Conservation (phyloP, 2,113 vertebrate genomes). For the Nycticorax nycticorax region DNA sequence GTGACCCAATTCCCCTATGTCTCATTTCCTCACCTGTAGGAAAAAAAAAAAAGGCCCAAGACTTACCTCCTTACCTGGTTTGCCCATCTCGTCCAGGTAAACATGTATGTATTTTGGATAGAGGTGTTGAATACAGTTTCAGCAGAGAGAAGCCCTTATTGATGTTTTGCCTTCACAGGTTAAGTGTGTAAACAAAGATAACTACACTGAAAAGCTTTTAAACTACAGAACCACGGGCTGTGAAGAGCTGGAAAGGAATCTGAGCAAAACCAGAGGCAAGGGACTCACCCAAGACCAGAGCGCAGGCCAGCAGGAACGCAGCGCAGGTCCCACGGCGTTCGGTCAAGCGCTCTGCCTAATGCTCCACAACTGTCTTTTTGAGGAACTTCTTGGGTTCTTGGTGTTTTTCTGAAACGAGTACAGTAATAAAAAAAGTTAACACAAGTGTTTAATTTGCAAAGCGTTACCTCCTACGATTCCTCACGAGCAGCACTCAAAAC, state of each 20-base stretch:
- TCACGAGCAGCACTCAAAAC: not conserved
- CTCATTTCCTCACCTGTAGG: not conserved
- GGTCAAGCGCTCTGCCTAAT: not conserved
- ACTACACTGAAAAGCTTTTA: not conserved
- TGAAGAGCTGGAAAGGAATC: not conserved
- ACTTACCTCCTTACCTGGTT: not conserved
- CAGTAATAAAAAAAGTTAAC: no score
- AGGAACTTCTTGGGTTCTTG: not conserved
- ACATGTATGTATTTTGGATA: not conserved
- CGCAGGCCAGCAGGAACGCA: not conserved
- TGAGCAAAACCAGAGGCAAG: not conserved
- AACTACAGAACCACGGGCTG: rapidly evolving
- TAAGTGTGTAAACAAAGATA: not conserved
- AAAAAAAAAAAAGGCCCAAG: not conserved
- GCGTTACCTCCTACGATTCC: rapidly evolving
- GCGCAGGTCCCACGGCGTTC: rapidly evolving
- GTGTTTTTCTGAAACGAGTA: not conserved
- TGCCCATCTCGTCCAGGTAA: not conserved
- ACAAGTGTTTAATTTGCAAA: not conserved
- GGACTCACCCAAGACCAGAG: not conserved
- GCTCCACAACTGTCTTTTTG: not conserved
- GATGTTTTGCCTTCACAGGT: not conserved
- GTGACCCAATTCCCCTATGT: not conserved
- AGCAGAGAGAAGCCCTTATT: not conserved
- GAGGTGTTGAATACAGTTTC: not conserved